These are phyloP conservation scores for Mionectes olivaceus DNA, from an alignment of 2,797 vertebrate genomes.

Conservation along the genomic window DNA sequence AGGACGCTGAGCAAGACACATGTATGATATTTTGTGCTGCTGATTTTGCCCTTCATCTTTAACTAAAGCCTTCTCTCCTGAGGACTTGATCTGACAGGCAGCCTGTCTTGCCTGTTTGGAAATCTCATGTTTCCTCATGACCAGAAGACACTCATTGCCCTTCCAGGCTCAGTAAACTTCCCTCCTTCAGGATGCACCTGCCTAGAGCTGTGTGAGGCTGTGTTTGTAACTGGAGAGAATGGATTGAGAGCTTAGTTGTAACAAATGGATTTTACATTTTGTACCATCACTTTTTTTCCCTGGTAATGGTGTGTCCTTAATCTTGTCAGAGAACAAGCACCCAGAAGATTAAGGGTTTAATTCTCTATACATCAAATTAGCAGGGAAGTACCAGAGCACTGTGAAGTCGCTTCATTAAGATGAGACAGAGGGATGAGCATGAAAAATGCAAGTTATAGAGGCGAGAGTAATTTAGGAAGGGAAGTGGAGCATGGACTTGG, in stretches of 20 bases:
- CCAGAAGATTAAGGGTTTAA: not conserved
- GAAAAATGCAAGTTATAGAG: not conserved
- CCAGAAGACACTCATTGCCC: not conserved
- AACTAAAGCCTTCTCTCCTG: not conserved
- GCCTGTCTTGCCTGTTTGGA: not conserved
- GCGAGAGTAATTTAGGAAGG: not conserved
- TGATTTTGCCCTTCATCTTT: not conserved
- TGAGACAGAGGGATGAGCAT: not conserved
- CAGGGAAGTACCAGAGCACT: not conserved
- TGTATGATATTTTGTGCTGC: not conserved
- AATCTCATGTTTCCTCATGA: not conserved
- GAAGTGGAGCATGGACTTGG: not conserved
- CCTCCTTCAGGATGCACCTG: not conserved
- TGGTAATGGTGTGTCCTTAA: not conserved
- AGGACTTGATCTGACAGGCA: not conserved
- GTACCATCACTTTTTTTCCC: not conserved
- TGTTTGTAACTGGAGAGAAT: not conserved
- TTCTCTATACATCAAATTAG: not conserved
- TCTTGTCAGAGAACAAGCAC: slow-evolving; percentile 1
- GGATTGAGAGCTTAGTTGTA: not conserved
- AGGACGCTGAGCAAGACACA: not conserved
- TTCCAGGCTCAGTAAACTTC: not conserved
- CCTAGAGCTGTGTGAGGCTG: not conserved
- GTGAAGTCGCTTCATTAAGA: not conserved
- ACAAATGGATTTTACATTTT: not conserved